Evolutionary conservation across 2,113 vertebrate genomes (phyloP), one percentile per base, ranked within the genome.

Genomic region (Piliocolobus tephrosceles): DNA sequence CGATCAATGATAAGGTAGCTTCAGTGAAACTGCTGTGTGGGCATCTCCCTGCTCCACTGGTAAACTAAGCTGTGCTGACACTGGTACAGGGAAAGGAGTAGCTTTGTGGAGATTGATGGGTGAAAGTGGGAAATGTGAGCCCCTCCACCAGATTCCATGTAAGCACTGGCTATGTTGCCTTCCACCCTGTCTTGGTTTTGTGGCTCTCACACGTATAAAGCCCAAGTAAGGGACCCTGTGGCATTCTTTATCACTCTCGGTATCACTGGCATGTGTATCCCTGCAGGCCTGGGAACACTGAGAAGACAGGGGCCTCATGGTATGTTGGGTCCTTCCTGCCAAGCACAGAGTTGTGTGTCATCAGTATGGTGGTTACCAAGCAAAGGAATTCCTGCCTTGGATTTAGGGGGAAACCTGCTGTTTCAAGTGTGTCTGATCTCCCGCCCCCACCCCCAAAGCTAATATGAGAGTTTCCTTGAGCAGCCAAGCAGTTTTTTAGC

Each of bases 321-420:
- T 78, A 4, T n/a, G 35, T 72, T 23, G 66, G 25, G 73, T 81
- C 45, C 6, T 50, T 88, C 50, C 50, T 14, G 32, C 72, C 12
- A 68, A 45, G n/a, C 58, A n/a, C 12, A 68, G 23, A 17, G 52
- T 14, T 57, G 1, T 11, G 11, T 80, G 2, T 58, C 25, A 9
- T 91, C 45, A 11, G 13, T 40, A 52, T 18, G 0, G 8, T 13
- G 3, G 50, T 72, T 6, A 22, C 1, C 30, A 43, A 83, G 68
- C 80, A 75, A 58, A 43, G 58, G 61, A 84, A 61, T 58, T 93
- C 50, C 83, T 93, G 81, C 73, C 35, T 43, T 58, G 45, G 30
- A 25, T 78, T 72, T 47, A 35, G 40, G 8, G 14, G 30, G 23
- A 32, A 84, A 35, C 11, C 35, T 45, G 38, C 30, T 40, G 13